phyloP scores from a whole-genome alignment of 2,888 invertebrate species.

The Marronus borbonicus region DNA sequence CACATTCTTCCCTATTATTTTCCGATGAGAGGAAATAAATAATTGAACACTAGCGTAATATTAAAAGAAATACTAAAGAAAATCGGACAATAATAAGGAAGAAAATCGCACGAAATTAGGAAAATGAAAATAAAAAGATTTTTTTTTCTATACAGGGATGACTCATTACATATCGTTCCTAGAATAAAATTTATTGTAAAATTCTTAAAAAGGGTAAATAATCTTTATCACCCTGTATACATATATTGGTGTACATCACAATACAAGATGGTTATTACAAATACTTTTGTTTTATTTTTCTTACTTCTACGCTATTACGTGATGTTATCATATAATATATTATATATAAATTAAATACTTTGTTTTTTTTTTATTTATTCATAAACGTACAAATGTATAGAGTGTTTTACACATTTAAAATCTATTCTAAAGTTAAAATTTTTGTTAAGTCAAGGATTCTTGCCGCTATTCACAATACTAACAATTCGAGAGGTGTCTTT shows the following conservation, averaged over 20 bases:
- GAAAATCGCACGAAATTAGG: conserved; percentile 15
- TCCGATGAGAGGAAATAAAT: conserved; percentile 39
- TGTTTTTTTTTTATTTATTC: conserved; percentile 56
- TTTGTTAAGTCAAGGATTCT: conserved; percentile 64
- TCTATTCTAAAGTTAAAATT: conserved; percentile 64
- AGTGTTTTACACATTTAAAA: conserved; percentile 66
- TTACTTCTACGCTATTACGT: conserved; percentile 45
- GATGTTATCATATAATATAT: conserved; percentile 46
- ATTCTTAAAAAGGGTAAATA: conserved; percentile 42
- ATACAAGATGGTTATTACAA: conserved; percentile 51
- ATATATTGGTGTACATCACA: conserved; percentile 54
- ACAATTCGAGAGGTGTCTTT: conserved; percentile 58
- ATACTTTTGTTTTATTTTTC: conserved; percentile 40
- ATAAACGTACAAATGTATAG: conserved; percentile 60
- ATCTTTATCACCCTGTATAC: conserved; percentile 54
- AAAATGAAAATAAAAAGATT: conserved; percentile 2
- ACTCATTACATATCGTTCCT: conserved; percentile 30
- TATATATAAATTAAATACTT: conserved; percentile 62
- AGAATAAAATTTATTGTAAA: conserved; percentile 40
- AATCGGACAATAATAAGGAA: conserved; percentile 26
- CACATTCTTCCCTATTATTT: conserved; percentile 30
- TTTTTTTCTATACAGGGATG: conserved; percentile 48
- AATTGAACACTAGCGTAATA: conserved; percentile 41
- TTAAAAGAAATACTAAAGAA: conserved; percentile 24
- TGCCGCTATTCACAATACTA: conserved; percentile 72